phyloP scores from a whole-genome alignment of 2,113 vertebrate species.

The Ceyx margarethae region DNA sequence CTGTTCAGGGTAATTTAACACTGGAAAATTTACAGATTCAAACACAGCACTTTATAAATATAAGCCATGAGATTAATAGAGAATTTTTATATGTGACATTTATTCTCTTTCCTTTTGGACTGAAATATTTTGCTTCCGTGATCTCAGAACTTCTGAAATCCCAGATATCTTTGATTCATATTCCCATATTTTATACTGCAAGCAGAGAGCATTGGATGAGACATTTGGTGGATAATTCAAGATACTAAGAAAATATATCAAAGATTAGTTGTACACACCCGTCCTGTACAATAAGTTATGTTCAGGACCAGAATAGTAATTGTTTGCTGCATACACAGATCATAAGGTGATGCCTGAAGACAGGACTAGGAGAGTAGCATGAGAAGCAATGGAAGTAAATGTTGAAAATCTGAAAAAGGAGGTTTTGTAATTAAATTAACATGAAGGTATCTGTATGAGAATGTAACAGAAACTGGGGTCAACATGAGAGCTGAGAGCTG shows the following conservation, averaged over 20 bases:
- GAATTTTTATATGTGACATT: constrained; percentile 41
- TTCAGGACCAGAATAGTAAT: not conserved
- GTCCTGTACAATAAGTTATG: not conserved
- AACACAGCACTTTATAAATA: constrained; percentile 60
- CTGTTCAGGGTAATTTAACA: constrained; percentile 71
- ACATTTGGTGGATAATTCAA: not conserved
- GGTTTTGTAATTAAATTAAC: not conserved
- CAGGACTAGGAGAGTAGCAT: not conserved
- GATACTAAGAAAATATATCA: not conserved
- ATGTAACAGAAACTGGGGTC: not conserved
- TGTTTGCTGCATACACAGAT: not conserved
- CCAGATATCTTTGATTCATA: constrained; percentile 18
- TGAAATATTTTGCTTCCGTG: constrained; percentile 31
- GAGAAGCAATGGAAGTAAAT: not conserved
- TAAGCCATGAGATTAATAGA: constrained; percentile 51
- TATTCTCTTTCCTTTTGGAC: constrained; percentile 23
- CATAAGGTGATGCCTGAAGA: not conserved
- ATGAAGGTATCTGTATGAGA: not conserved
- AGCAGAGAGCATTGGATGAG: not conserved
- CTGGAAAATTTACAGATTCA: constrained; percentile 67
- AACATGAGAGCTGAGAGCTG: not conserved
- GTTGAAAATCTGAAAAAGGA: not conserved
- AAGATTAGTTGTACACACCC: not conserved
- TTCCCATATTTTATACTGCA: not conserved
- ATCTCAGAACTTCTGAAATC: constrained; percentile 13